Base-by-base conservation (phyloP, 2,888 invertebrate species). In the Dynastes hyllus region DNA sequence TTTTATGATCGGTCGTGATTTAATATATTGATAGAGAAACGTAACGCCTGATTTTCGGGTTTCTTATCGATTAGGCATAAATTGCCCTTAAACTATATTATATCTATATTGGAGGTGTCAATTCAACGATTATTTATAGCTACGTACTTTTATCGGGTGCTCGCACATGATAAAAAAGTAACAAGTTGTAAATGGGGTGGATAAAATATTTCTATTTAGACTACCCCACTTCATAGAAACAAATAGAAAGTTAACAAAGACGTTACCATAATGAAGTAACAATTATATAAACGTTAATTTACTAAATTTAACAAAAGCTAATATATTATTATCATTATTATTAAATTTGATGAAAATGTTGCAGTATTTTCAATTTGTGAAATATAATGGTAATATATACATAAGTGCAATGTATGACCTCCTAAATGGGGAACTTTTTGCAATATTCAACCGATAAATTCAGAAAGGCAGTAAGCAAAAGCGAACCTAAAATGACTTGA, bases 21-120 rank as follows among this genome's bases (percentile, higher is more conserved):
- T 80, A 80, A 80, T 80, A 78, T 75, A 77, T 80, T 76, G 79
- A 76, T 79, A 73, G 80, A 78, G 77, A 77, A 73, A 75, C 73
- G 75, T 80, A 67, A 75, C 78, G 73, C 32, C 40, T 66, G 69
- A 58, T 67, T 77, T 67, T 69, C 79, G 51, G 69, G 63, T 76
- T 76, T 50, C 78, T 80, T 80, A 80, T 80, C 80, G 80, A 80
- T 78, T 80, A 65, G 67, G 75, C 80, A 80, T 80, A 78, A 80
- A 80, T 80, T 75, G 80, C 58, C 67, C 73, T 51, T 73, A 76
- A 76, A 79, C 76, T 76, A 77, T 76, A 67, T 79, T 75, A 77
- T 79, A 77, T 76, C 76, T 76, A 63, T 76, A 70, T 53, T 65
- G 70, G 61, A 76, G 70, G 67, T 69, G 79, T 76, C 79, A 79